Evolutionary conservation across 2,888 invertebrate genomes (phyloP), one percentile per base, ranked within the genome.

Genomic region (Lumbricus terrestris): DNA sequence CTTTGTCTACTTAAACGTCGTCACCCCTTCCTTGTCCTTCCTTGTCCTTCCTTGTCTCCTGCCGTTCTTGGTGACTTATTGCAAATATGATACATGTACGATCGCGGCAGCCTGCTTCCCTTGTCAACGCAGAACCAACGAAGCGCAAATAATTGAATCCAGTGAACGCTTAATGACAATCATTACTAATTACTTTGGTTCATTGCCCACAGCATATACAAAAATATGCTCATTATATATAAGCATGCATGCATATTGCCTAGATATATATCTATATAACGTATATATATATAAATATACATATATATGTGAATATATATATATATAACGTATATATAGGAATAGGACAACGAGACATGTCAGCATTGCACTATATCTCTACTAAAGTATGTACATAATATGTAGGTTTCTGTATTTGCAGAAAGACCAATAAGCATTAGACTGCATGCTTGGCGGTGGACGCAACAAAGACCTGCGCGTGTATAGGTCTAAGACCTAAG

Each of bases 301-400:
- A 23, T 15, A 47, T 47, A 47, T 47, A 47, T 47, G 23, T 83
- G 16, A 34, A 83, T 83, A 83, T 83, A 83, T 83, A 83, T 83
- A 83, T 82, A 82, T 82, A 82, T 82, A 82, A n/a, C n/a, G n/a
- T 82, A 82, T 82, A 82, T 82, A 82, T 82, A 82, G 16, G 33
- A n/a, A 82, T 82, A 82, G 16, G 23, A 20, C 20, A 34, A 83
- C 29, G 13, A 6, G 29, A 6, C n/a, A 4, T n/a, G n/a, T n/a
- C 33, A 40, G 16, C 40, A 40, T 40, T 40, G 8, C 40, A 16
- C 40, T 16, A 40, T 40, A 40, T 40, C 16, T 5, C 16, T 40
- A 40, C 40, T 40, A 40, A 40, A 13, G 5, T 16, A 40, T 40
- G 40, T 13, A 40, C 16, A 40, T 5, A 13, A 5, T 40, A 11